These are phyloP conservation scores for Ethmia dodecea DNA, from an alignment of 2,888 invertebrate genomes.

Conservation along the genomic window DNA sequence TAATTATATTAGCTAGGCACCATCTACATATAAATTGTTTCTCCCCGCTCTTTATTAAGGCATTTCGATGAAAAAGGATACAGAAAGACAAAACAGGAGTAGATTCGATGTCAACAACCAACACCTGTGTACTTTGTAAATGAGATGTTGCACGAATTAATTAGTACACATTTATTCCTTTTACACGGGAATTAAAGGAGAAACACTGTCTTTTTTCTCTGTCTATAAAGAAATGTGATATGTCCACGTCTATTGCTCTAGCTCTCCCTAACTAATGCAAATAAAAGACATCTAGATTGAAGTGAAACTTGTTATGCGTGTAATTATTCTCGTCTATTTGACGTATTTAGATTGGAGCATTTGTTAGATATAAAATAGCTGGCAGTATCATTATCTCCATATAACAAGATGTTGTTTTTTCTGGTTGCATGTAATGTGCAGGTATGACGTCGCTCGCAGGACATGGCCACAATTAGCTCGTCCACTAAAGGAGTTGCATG, in stretches of 20 bases:
- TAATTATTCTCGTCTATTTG: conserved; percentile 41
- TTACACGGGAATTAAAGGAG: too few relatives aligned
- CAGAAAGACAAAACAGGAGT: too few relatives aligned
- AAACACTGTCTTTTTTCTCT: too few relatives aligned
- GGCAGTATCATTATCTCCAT: conserved; percentile 48
- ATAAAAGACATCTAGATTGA: conserved; percentile 3
- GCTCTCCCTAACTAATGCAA: too few relatives aligned
- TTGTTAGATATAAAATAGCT: conserved; percentile 26
- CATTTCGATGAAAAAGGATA: conserved; percentile 44
- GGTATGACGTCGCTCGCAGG: conserved; percentile 39
- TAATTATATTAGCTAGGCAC: conserved; percentile 42
- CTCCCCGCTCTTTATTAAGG: conserved; percentile 35
- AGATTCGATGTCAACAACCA: too few relatives aligned
- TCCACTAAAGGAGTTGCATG: conserved; percentile 56
- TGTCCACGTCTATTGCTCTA: too few relatives aligned
- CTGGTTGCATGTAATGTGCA: conserved; percentile 42
- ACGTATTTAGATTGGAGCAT: conserved; percentile 32
- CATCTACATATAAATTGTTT: conserved; percentile 63
- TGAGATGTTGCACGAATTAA: too few relatives aligned
- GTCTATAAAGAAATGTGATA: too few relatives aligned
- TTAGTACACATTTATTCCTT: too few relatives aligned
- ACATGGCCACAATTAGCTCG: conserved; percentile 48
- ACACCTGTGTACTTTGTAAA: too few relatives aligned
- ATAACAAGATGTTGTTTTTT: conserved; percentile 46
- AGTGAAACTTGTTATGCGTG: conserved; percentile 7